Conservation (phyloP, 2,113 vertebrate genomes). For the Balaeniceps rex region DNA sequence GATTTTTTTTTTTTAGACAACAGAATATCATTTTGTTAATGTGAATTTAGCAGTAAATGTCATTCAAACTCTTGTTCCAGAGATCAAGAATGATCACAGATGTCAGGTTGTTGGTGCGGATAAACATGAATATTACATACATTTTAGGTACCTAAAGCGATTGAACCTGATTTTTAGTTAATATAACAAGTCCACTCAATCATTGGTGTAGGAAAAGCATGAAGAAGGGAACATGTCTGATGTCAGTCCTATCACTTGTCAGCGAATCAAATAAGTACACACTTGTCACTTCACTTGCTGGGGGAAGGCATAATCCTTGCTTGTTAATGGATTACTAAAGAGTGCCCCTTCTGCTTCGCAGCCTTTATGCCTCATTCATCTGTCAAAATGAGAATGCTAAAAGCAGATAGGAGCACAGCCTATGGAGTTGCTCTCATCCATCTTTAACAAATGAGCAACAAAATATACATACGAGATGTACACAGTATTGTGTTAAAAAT, state of each 20-base stretch:
- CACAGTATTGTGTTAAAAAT: neutral
- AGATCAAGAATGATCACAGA: neutral
- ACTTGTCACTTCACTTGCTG: slow-evolving; percentile 15
- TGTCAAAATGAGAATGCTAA: neutral
- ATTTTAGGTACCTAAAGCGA: neutral
- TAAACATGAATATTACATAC: neutral
- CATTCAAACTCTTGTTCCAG: neutral
- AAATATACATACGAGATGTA: neutral
- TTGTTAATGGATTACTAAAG: neutral
- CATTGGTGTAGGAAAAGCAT: neutral
- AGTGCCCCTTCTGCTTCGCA: neutral
- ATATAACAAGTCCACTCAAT: neutral
- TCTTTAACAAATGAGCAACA: neutral
- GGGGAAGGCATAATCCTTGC: neutral
- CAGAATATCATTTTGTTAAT: neutral
- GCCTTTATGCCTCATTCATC: neutral
- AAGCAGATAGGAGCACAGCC: neutral
- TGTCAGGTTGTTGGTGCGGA: neutral
- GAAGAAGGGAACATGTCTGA: neutral
- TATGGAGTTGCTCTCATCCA: neutral
- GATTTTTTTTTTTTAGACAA: neutral
- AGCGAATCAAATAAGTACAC: neutral
- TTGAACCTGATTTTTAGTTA: neutral
- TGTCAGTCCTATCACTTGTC: neutral
- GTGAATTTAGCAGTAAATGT: neutral